Conservation (phyloP, 2,797 vertebrate species). For the Ceryle rudis region DNA sequence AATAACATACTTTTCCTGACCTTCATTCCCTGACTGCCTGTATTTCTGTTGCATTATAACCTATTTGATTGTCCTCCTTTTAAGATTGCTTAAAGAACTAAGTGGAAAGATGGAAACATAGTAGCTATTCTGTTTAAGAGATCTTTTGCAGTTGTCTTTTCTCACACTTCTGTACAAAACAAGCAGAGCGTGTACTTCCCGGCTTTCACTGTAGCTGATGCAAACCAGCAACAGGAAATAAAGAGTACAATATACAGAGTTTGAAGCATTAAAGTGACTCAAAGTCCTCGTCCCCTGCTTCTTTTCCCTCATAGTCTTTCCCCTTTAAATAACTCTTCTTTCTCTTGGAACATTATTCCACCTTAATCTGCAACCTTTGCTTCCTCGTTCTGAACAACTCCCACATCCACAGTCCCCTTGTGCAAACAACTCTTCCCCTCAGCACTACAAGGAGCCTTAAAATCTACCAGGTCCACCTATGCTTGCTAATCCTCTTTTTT, state of each 20-base stretch:
- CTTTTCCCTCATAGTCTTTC: background rate
- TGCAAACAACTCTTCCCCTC: slow-evolving; percentile 5
- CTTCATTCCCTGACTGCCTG: background rate
- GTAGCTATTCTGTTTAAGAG: background rate
- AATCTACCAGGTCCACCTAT: slow-evolving; percentile 4
- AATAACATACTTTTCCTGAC: background rate
- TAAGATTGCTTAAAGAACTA: background rate
- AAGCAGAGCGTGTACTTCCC: background rate
- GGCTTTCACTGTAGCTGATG: background rate
- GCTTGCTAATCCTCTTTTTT: background rate
- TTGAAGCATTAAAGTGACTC: background rate
- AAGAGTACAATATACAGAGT: background rate
- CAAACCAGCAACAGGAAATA: background rate
- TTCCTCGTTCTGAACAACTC: slow-evolving; percentile 9
- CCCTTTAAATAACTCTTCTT: background rate
- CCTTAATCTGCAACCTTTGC: slow-evolving; percentile 7
- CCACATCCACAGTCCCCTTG: background rate
- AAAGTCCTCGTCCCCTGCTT: background rate
- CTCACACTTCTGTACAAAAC: background rate
- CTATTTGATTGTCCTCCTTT: background rate
- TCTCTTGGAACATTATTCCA: background rate
- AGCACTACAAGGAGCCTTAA: slow-evolving; percentile 21
- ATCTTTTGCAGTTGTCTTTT: background rate
- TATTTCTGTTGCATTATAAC: background rate
- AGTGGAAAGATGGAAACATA: background rate